Base-by-base conservation (phyloP, 2,113 vertebrate genomes). In the Pithys albifrons region DNA sequence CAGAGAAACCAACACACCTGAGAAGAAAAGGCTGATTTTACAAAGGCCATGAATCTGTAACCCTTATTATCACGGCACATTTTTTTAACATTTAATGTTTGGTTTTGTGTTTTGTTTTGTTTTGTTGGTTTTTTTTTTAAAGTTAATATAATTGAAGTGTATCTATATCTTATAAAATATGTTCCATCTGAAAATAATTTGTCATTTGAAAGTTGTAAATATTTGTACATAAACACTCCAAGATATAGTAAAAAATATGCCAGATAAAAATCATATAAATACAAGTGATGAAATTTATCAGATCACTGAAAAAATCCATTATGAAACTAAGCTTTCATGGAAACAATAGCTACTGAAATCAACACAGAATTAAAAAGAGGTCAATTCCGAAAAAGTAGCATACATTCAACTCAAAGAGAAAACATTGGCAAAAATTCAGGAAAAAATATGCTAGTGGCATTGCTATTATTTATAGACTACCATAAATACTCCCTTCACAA, bases 401-500 rank as follows among this genome's bases (percentile, higher is more conserved):
- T 39, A 46, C 8, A 29, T 59, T 86, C 37, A 59, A 46, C 3
- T 7, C 31, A 58, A 70, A 88, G 37, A 23, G 28, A 52, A 22
- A 64, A 33, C 6, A 31, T 4, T 3, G 6, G 14, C 18, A 77
- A 89, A 87, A 75, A 35, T 4, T 54, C 23, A 59, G 37, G 27
- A 55, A 58, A 90, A 88, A 52, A 35, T 13, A 0, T 71, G 9
- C 9, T 41, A n/a, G 5, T 61, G 28, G 6, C 3, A 2, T 59
- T 72, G 20, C 2, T 65, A 13, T 55, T 88, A 52, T 79, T 91
- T 85, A 46, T 22, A 72, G 45, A 27, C 20, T 73, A 5, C 6
- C 23, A 33, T 46, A 85, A 85, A 82, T n/a, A 48, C 24, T 1
- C 8, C 15, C 69, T 89, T 75, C 0, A 0, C 8, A 27, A n/a